These are phyloP conservation scores for Lithophane leautieri DNA, from an alignment of 2,888 invertebrate genomes.

Conservation along the genomic window DNA sequence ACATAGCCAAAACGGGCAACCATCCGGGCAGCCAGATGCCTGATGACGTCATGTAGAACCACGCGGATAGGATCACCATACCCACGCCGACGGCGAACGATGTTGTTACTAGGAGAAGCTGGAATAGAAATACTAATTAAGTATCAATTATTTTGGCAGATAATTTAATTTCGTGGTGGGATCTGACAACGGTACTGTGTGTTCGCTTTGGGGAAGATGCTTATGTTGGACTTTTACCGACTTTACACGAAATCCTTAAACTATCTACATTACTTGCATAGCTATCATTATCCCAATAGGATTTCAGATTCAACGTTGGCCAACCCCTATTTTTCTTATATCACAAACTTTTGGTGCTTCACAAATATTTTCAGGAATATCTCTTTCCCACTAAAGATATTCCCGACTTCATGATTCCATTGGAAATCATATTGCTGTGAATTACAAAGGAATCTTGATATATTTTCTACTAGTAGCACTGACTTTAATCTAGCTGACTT, in stretches of 20 bases:
- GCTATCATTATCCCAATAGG: neutral
- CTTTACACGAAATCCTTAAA: neutral
- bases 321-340: neutral
- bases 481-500: neutral
- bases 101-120: conserved; percentile 83
- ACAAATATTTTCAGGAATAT: neutral
- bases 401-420: neutral
- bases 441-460: neutral
- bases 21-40: conserved; percentile 85
- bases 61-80: conserved; percentile 81
- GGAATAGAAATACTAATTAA: conserved; percentile 49
- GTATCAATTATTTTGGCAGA: neutral
- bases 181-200: neutral
- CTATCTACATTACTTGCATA: neutral
- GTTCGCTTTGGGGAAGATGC: neutral
- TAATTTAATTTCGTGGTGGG: neutral
- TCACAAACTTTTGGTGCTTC: neutral
- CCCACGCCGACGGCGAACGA: conserved; percentile 84
- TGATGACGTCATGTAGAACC: conserved; percentile 84
- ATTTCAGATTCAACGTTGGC: neutral
- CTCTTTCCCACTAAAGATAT: neutral
- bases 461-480: neutral
- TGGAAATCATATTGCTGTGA: neutral
- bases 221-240: neutral
- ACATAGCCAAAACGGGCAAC: conserved; percentile 86